These are phyloP conservation scores for Norana najaformis DNA, from an alignment of 2,888 invertebrate species.

Conservation along the genomic window DNA sequence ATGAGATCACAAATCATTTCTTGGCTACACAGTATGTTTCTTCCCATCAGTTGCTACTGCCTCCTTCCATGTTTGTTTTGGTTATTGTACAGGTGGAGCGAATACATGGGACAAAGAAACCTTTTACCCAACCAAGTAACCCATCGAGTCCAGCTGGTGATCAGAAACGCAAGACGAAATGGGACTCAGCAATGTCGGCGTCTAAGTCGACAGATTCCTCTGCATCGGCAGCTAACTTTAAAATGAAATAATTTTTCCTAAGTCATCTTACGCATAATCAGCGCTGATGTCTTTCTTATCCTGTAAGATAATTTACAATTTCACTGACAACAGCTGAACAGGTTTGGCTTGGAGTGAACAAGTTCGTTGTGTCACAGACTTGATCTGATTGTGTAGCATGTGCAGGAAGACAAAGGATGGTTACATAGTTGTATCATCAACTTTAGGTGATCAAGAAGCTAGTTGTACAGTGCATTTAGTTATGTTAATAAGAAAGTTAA, in stretches of 20 bases:
- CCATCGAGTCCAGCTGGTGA: background rate
- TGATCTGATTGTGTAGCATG: background rate
- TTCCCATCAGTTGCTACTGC: background rate
- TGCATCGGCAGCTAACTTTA: background rate
- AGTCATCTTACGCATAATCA: background rate
- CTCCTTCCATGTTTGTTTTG: background rate
- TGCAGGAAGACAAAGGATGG: too few relatives aligned
- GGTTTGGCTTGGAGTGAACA: background rate
- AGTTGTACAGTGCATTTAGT: too few relatives aligned
- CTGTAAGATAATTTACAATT: background rate
- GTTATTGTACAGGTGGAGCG: constrained; percentile 39
- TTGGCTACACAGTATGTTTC: background rate
- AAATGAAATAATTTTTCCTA: background rate
- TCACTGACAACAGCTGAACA: background rate
- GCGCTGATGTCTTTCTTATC: background rate
- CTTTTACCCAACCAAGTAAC: background rate
- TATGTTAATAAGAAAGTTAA: too few relatives aligned
- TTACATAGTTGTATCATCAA: background rate
- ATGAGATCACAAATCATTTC: background rate
- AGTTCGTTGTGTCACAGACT: background rate
- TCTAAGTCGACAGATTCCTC: background rate
- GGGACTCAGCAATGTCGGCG: background rate
- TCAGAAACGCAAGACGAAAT: constrained; percentile 23
- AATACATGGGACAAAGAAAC: constrained; percentile 40
- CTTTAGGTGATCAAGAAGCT: background rate